Conservation (phyloP, 1,140 invertebrate genomes). For the Leptonema lineaticorne region DNA sequence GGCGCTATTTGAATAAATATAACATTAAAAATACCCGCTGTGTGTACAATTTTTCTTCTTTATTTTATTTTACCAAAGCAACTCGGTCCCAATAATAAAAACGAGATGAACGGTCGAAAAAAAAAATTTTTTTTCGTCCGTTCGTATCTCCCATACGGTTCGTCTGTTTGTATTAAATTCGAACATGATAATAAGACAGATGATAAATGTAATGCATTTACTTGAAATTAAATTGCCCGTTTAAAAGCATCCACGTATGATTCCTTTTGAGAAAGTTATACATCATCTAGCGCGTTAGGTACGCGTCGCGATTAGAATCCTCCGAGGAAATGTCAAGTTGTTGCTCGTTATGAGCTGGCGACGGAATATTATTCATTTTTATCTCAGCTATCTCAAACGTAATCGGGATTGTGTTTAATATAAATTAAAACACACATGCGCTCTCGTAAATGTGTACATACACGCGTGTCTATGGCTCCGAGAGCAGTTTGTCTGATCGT, state of each 20-base stretch:
- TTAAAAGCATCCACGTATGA: neutral
- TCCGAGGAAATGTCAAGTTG: too few relatives aligned
- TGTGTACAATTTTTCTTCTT: slow-evolving; percentile 30
- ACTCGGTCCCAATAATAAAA: slow-evolving; percentile 31
- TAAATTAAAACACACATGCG: neutral
- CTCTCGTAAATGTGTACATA: neutral
- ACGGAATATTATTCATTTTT: slow-evolving; percentile 12
- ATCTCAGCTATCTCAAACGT: slow-evolving; percentile 6
- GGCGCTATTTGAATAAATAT: slow-evolving; percentile 37
- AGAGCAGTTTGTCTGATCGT: slow-evolving; percentile 18
- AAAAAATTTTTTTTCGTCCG: neutral
- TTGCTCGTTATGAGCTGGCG: too few relatives aligned
- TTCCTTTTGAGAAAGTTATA: too few relatives aligned
- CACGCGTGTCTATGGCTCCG: neutral
- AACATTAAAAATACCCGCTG: slow-evolving; percentile 33
- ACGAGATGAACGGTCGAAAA: slow-evolving; percentile 8
- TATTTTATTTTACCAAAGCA: slow-evolving; percentile 6
- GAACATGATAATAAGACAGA: slow-evolving; percentile 34
- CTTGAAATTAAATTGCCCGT: slow-evolving; percentile 31
- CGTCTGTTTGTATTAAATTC: slow-evolving; percentile 22
- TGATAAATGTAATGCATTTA: slow-evolving; percentile 39
- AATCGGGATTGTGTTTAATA: slow-evolving; percentile 10
- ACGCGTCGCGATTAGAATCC: too few relatives aligned
- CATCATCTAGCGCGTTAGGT: too few relatives aligned
- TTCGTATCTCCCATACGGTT: slow-evolving; percentile 3